These are phyloP conservation scores for Rhyacophila brunnea DNA, from an alignment of 1,140 invertebrate genomes.

Conservation along the genomic window DNA sequence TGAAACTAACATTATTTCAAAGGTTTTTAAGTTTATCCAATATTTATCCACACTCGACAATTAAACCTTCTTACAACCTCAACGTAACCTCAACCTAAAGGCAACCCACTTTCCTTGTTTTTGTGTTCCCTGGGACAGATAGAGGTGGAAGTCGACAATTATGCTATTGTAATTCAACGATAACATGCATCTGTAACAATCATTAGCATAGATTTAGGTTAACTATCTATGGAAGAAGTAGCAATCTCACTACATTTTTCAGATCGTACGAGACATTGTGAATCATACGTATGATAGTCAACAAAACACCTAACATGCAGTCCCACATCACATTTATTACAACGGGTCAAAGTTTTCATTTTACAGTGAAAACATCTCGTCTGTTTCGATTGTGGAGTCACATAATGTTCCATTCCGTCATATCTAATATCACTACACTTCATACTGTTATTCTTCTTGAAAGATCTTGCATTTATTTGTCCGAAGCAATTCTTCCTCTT, in stretches of 20 bases:
- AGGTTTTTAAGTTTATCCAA: no score
- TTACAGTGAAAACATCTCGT: slow-evolving; percentile 32
- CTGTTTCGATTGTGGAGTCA: slow-evolving; percentile 33
- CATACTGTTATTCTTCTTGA: slow-evolving; percentile 8
- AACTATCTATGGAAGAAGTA: no score
- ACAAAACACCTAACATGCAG: slow-evolving; percentile 34
- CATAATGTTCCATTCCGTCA: slow-evolving; percentile 34
- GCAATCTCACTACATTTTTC: neutral
- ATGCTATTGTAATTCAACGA: no score
- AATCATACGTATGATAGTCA: slow-evolving; percentile 16
- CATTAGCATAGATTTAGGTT: no score
- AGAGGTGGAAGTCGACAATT: no score
- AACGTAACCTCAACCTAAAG: no score
- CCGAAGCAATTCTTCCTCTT: slow-evolving; percentile 4
- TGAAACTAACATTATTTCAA: no score
- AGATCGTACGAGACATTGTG: neutral
- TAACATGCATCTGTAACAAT: no score
- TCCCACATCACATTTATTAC: slow-evolving; percentile 32
- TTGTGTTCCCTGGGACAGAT: no score
- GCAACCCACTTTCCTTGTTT: no score
- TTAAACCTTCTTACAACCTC: no score
- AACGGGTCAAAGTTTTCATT: slow-evolving; percentile 31
- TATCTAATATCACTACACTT: slow-evolving; percentile 26
- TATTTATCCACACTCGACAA: no score
- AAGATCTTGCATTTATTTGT: neutral